These are phyloP conservation scores for Drosophila mulleri DNA, from an alignment of 2,888 invertebrate genomes.

Conservation along the genomic window DNA sequence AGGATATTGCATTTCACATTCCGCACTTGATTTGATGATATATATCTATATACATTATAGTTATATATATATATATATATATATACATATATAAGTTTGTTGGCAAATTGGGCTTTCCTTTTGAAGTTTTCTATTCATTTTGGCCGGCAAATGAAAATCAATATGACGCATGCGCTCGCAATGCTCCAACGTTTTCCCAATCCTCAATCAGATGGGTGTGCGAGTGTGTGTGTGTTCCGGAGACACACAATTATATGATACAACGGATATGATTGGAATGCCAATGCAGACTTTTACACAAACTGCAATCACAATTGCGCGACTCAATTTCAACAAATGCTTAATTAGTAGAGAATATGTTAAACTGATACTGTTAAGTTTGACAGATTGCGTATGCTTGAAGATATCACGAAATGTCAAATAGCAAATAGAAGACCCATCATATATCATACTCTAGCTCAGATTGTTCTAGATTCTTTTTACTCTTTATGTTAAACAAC, in stretches of 20 bases:
- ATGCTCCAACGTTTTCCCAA: constrained; percentile 23
- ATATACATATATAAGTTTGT: constrained; percentile 6
- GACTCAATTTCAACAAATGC: constrained; percentile 1
- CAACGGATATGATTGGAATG: constrained; percentile 20
- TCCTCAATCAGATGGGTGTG: constrained; percentile 13
- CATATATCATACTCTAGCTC: too few species aligned
- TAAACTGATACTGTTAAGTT: background rate
- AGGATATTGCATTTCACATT: constrained; percentile 50
- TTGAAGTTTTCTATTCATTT: constrained; percentile 56
- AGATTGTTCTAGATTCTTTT: background rate
- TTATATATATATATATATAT: constrained; percentile 6
- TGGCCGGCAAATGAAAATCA: constrained; percentile 67
- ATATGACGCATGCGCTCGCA: constrained; percentile 76
- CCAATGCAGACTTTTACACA: background rate
- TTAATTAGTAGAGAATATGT: background rate
- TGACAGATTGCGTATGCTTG: background rate
- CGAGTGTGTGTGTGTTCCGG: constrained; percentile 32
- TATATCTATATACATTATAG: background rate
- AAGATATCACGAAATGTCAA: too few species aligned
- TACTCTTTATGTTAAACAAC: too few species aligned
- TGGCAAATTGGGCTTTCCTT: constrained; percentile 74
- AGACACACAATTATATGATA: constrained; percentile 45
- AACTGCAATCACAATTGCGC: constrained; percentile 5
- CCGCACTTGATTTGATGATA: constrained; percentile 16
- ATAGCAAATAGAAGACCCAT: too few species aligned